These are phyloP conservation scores for Gambusia yucatana DNA, from an alignment of 2,797 vertebrate genomes.

Conservation along the genomic window DNA sequence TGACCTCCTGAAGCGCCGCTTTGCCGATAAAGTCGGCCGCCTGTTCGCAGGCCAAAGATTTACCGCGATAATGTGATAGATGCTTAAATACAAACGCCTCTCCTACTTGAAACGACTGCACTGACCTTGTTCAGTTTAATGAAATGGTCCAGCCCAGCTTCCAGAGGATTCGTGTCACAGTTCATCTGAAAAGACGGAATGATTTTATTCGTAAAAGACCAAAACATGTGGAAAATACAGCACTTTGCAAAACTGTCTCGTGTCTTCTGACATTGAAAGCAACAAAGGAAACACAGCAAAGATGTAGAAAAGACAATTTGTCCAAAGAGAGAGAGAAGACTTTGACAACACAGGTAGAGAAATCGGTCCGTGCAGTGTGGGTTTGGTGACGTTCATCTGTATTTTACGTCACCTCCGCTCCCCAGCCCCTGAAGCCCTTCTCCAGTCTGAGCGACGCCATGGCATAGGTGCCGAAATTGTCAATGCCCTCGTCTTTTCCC, in stretches of 20 bases:
- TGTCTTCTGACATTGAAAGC: not conserved
- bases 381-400: not conserved
- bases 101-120: not conserved
- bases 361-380: not conserved
- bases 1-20: conserved; percentile 89
- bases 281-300: not conserved
- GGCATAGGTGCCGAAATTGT: conserved; percentile 94
- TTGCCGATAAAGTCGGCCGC: conserved; percentile 75
- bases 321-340: not conserved
- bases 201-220: not conserved
- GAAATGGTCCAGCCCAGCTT: conserved; percentile 94
- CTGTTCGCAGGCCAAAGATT: conserved; percentile 39
- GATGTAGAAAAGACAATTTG: not conserved
- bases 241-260: not conserved
- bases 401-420: conserved; percentile 86
- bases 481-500: conserved; percentile 90
- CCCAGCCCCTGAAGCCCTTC: conserved; percentile 97
- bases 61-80: not conserved
- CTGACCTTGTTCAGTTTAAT: conserved; percentile 95
- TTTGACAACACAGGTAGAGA: not conserved
- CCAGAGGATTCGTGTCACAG: conserved; percentile 95
- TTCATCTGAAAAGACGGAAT: conserved; percentile 87
- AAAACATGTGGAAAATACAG: not conserved
- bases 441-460: conserved; percentile 92
- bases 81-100: not conserved